Percentiles rank a stretch among this genome's conserved stretches.
Evolutionary conservation across 2,888 invertebrate species (phyloP).

Genomic region (Bibio marci): DNA sequence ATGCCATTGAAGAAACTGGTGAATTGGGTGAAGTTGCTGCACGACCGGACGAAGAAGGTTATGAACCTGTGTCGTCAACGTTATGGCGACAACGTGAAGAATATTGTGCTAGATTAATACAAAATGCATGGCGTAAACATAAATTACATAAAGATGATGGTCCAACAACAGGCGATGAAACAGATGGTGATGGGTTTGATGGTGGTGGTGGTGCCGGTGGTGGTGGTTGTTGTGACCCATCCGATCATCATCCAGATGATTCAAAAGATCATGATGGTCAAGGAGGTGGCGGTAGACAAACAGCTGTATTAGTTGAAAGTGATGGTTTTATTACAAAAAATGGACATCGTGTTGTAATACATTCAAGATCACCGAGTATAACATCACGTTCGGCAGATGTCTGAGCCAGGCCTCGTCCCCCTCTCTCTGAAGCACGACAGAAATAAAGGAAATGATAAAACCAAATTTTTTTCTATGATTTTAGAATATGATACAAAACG

Average conservation of each 20-base stretch:
- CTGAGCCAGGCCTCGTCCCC: conserved; percentile 62
- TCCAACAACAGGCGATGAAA: conserved; percentile 36
- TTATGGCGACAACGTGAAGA: conserved; percentile 92
- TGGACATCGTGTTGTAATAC: conserved; percentile 79
- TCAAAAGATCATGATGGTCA: conserved; percentile 15
- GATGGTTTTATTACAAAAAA: conserved; percentile 72
- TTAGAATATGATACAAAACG: neutral
- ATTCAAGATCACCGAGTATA: conserved; percentile 71
- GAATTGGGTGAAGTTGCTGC: conserved; percentile 73
- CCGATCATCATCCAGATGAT: neutral
- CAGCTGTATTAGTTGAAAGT: conserved; percentile 71
- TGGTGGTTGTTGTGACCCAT: conserved; percentile 19
- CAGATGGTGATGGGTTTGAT: conserved; percentile 33
- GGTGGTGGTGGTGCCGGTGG: conserved; percentile 33
- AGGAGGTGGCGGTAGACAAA: conserved; percentile 37
- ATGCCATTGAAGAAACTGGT: conserved; percentile 82
- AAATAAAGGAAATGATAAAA: conserved; percentile 27
- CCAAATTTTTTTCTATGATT: conserved; percentile 11
- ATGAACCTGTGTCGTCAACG: conserved; percentile 88
- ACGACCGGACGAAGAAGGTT: conserved; percentile 72
- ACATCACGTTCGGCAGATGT: conserved; percentile 72
- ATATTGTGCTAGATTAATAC: conserved; percentile 88
- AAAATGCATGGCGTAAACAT: conserved; percentile 87
- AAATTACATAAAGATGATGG: conserved; percentile 45
- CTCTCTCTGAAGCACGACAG: conserved; percentile 40